Conservation (phyloP, 2,797 vertebrate species). For the Parotocinclus haroldoi region DNA sequence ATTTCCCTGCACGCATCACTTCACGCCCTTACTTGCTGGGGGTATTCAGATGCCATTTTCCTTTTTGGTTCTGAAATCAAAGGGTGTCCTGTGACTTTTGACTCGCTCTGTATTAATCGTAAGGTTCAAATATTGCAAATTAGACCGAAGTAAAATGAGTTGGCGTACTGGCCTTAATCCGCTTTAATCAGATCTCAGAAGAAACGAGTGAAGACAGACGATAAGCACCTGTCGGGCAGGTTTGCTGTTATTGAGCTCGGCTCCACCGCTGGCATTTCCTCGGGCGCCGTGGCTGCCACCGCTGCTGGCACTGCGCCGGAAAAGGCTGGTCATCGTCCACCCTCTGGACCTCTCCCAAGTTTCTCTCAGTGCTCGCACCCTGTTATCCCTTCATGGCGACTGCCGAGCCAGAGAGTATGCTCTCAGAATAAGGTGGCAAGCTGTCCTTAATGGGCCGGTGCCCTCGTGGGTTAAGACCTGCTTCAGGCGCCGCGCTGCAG, state of each 20-base stretch:
- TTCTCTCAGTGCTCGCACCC: slow-evolving; percentile 10
- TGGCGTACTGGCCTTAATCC: too few species aligned
- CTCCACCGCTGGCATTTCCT: slow-evolving; percentile 20
- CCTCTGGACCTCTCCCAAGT: slow-evolving; percentile 8
- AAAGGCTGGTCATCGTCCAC: slow-evolving; percentile 80
- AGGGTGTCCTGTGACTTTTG: too few species aligned
- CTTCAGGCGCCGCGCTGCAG: neutral
- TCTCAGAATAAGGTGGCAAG: neutral
- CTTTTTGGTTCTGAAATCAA: too few species aligned
- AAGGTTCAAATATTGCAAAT: too few species aligned
- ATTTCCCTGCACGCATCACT: too few species aligned
- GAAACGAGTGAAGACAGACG: too few species aligned
- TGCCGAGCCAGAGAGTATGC: neutral
- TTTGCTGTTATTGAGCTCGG: slow-evolving; percentile 79
- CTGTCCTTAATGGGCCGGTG: neutral
- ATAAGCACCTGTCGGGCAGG: slow-evolving; percentile 45
- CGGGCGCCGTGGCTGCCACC: slow-evolving; percentile 20
- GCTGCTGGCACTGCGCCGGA: slow-evolving; percentile 72
- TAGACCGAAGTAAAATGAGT: too few species aligned
- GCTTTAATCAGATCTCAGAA: too few species aligned
- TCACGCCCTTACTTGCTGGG: too few species aligned
- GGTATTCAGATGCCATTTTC: too few species aligned
- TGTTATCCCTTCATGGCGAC: slow-evolving; percentile 39
- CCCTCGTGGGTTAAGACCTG: neutral
- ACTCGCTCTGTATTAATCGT: too few species aligned